These are phyloP conservation scores for Cichladusa arquata DNA, from an alignment of 2,113 vertebrate genomes.

Conservation along the genomic window DNA sequence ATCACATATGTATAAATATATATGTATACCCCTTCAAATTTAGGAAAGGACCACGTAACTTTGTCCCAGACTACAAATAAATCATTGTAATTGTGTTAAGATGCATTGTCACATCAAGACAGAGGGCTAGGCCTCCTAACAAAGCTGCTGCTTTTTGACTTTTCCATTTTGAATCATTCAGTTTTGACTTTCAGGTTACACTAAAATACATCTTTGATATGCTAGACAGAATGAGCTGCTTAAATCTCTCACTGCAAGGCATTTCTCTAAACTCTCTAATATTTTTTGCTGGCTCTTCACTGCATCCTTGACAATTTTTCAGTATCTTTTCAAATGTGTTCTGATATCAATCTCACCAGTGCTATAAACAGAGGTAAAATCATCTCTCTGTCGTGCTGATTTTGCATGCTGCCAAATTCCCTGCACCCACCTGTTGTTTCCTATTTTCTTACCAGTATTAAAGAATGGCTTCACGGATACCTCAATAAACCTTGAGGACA, in stretches of 20 bases:
- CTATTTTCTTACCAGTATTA: not conserved
- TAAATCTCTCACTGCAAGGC: slow-evolving; percentile 26
- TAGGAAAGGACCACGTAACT: not conserved
- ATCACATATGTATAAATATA: not conserved
- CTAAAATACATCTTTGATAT: slow-evolving; percentile 44
- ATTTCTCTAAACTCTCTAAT: slow-evolving; percentile 24
- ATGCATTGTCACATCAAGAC: not conserved
- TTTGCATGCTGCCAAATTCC: not conserved
- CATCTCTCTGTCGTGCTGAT: not conserved
- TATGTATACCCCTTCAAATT: not conserved
- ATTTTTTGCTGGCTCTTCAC: slow-evolving; percentile 15
- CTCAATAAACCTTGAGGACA: not conserved
- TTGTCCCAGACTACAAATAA: slow-evolving; percentile 34
- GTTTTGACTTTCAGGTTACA: slow-evolving; percentile 57
- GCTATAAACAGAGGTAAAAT: slow-evolving; percentile 19
- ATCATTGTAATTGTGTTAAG: slow-evolving; percentile 48
- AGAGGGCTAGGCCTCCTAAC: slow-evolving; percentile 4
- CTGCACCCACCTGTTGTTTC: not conserved
- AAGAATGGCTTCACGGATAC: not conserved
- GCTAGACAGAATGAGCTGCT: slow-evolving; percentile 19
- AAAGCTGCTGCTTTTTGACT: slow-evolving; percentile 27
- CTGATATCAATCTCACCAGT: not conserved
- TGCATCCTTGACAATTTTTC: slow-evolving; percentile 35
- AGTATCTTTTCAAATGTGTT: slow-evolving; percentile 26
- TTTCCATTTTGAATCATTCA: slow-evolving; percentile 54